Evolutionary conservation across 2,797 vertebrate species (phyloP), one percentile per base, ranked within the genome.

Genomic region (Labeo calbasu): DNA sequence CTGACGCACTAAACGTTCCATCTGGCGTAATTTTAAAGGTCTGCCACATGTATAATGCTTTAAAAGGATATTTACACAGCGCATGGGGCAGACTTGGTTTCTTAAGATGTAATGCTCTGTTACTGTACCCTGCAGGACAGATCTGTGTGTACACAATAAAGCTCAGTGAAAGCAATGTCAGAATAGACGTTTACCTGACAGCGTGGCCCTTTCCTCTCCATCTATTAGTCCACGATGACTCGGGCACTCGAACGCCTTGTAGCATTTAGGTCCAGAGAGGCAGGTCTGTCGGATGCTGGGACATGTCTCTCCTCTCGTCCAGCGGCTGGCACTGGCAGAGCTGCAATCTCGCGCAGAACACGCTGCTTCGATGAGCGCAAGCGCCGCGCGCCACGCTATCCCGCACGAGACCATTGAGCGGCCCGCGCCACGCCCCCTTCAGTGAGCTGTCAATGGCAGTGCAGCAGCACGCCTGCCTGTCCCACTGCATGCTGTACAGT

Each of bases 351-450:
- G 82, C 83, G 75, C 83, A 72, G 66, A 85, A 84, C 87, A 88
- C 80, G 82, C 87, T 83, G 87, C 84, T 71, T 86, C 69, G 46
- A 77, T 57, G 59, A 83, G 84, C 86, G 85, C 84, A 85, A 73
- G 83, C 71, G 70, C 61, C 83, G 84, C 84, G 81, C 84, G 83
- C 85, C 66, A 84, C 83, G 79, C 86, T 79, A 70, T 82, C 70
- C 76, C 57, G 78, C 85, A 87, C 72, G 81, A 86, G 87, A 85
- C 70, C 81, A 51, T 55, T 77, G 79, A 83, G 76, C 23, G 1
- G 32, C 79, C n/a, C 43, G 70, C 70, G 76, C 88, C 87, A 89
- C 90, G 87, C 90, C 88, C 88, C 84, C 88, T 87, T 63, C 51
- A 36, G 15, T 66, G 63, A 73, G 68, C 77, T 75, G 83, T 84